These are phyloP conservation scores for Sminthurides bifidus DNA, from an alignment of 1,140 invertebrate genomes.

Conservation along the genomic window DNA sequence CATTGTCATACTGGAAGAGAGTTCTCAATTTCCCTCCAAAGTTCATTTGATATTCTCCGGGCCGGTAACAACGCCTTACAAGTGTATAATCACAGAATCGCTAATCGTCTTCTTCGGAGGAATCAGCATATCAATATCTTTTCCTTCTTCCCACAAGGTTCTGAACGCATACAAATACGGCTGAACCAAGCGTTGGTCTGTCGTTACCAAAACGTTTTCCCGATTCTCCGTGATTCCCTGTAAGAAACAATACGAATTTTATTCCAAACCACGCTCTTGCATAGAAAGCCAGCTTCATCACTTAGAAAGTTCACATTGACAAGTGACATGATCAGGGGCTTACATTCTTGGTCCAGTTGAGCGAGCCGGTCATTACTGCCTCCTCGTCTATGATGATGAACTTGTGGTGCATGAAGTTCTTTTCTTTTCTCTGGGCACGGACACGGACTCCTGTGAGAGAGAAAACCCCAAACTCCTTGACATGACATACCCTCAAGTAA, in stretches of 20 bases:
- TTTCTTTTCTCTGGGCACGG: not conserved
- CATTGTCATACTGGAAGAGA: no score
- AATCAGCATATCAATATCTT: no score
- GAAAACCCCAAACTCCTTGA: no score
- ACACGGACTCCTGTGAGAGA: no score
- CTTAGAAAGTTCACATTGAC: not conserved
- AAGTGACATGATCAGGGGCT: not conserved
- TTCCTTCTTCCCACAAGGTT: no score
- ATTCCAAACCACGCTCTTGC: not conserved
- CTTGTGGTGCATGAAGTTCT: slow-evolving; percentile 24
- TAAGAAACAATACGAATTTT: slow-evolving; percentile 5
- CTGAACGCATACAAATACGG: slow-evolving; percentile 8
- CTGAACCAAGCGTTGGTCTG: slow-evolving; percentile 1
- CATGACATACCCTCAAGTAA: no score
- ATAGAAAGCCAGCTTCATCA: not conserved
- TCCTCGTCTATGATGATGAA: slow-evolving; percentile 25
- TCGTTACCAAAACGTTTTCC: slow-evolving; percentile 16
- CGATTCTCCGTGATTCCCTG: slow-evolving; percentile 13
- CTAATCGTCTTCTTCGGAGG: no score
- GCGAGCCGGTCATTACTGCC: slow-evolving; percentile 18
- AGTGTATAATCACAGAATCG: no score
- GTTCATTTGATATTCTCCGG: no score
- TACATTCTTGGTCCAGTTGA: slow-evolving; percentile 25
- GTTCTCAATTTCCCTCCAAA: no score
- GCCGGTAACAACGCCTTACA: no score